phyloP scores from a whole-genome alignment of 2,797 vertebrate species.

The Poliocrania exsul region DNA sequence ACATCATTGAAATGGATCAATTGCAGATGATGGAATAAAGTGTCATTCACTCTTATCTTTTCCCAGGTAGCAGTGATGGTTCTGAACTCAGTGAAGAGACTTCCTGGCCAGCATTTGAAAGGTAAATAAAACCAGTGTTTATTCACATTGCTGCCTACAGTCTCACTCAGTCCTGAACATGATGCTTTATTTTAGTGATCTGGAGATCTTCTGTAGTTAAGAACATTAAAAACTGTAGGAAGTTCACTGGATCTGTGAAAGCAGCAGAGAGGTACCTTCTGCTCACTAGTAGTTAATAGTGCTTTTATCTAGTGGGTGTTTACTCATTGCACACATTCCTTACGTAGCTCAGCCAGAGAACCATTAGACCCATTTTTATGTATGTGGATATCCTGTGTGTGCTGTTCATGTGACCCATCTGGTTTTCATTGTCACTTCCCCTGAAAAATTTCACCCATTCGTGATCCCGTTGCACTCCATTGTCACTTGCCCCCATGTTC shows the following conservation, averaged over 20 bases:
- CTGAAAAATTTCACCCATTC: background rate
- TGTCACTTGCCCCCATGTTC: background rate
- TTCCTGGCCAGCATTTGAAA: conserved; percentile 98
- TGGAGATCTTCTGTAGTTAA: background rate
- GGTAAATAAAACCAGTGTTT: conserved; percentile 77
- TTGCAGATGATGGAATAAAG: background rate
- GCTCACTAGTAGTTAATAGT: background rate
- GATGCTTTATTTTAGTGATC: background rate
- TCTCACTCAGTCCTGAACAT: background rate
- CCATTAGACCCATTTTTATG: background rate
- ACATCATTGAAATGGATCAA: background rate
- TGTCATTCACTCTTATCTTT: background rate
- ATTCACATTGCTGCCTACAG: background rate
- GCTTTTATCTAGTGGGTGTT: background rate
- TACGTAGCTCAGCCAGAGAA: background rate
- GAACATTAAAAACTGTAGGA: background rate
- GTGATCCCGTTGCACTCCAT: background rate
- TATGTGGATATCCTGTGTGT: background rate
- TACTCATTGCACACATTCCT: background rate
- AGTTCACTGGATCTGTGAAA: background rate
- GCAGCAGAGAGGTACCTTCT: background rate
- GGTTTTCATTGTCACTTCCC: background rate
- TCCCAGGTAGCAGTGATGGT: conserved; percentile 95
- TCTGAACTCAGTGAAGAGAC: conserved; percentile 98
- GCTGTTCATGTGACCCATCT: background rate